Evolutionary conservation across 2,113 vertebrate genomes (phyloP), one percentile per base, ranked within the genome.

Genomic region (Otocyon megalotis): DNA sequence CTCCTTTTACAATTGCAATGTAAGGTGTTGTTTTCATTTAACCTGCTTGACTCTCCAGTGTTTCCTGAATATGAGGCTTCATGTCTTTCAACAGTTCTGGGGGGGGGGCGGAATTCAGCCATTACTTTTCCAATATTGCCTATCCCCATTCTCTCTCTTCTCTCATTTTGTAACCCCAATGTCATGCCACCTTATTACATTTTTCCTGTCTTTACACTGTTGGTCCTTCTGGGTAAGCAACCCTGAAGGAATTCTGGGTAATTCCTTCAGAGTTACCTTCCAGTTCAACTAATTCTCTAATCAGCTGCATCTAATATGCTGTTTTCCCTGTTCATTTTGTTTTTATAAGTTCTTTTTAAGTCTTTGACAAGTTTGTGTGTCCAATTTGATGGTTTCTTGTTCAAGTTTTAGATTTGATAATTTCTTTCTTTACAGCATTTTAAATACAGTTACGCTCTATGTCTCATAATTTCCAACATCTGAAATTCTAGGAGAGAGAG

Each of bases 21-120:
- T 19, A 92, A 86, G 13, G 24, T 19, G 12, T 87, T 74, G 43
- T 90, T 93, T 90, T 69, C 58, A 93, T 92, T 94, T 84, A 92
- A 67, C 5, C 24, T 79, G 37, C 11, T 93, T 84, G 32, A 11
- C n/a, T 76, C 65, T 50, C 94, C 63, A 35, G 35, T 32, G 56
- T 93, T 96, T 81, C 53, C 80, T 77, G 62, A 89, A 93, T 65
- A 67, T 95, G 67, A 94, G 19, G 69, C 60, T 93, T 93, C 35
- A 58, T 58, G 53, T 77, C 56, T 77, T 94, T 95, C 32, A 80
- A 28, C 58, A 81, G 26, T 50, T 88, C 22, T 26, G 72, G 82
- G 84, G n/a, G n/a, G n/a, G n/a, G n/a, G n/a, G n/a, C n/a, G n/a
- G n/a, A n/a, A 69, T 37, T 53, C 24, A 77, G 62, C 8, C 12